Base-by-base conservation (phyloP, 1,140 invertebrate genomes). In the Apolygus lucorum region DNA sequence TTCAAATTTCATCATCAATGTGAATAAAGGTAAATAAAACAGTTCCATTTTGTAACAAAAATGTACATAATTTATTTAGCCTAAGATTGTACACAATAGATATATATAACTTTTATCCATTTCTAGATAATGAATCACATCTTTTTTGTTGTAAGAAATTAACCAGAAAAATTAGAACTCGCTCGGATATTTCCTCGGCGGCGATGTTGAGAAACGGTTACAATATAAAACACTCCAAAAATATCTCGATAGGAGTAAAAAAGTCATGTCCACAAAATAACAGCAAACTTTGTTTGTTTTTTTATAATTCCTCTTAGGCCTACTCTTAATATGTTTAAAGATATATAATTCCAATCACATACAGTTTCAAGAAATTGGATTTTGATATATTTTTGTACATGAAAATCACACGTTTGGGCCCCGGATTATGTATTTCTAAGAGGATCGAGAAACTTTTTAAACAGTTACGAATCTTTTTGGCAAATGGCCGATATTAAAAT, bases 271-370 rank as follows among this genome's bases (percentile, higher is more conserved):
- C 54, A 59, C 54, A 59, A 59, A 59, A 59, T 59, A 59, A 59
- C 17, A 59, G 4, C 54, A 4, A 59, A 14, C 22, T 11, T 8
- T 24, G 54, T 4, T 4, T 8, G 17, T 17, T 8, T 17, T 42
- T 42, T 42, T 42, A 11, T 59, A 11, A 24, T 49, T 22, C 54
- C 11, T 4, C 22, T 59, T 59, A 59, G 54, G 13, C 54, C 54
- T 59, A 59, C 11, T 13, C 8, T 11, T 22, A 59, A 11, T 13
- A 11, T 59, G 2, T 17, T 17, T 11, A 22, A 59, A 4, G 22
- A 59, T 59, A 59, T 59, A 59, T 13, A 59, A 59, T 59, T 11
- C 22, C 54, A 59, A 59, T 59, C 54, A 59, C 54, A 59, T 59
- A 59, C 22, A 59, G 54, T 59, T 59, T 17, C 54, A 21, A 59